A percentile compares a stretch with the other conserved stretches of the same genome.
Conservation (phyloP, 2,888 invertebrate species). For the Peribatodes rhomboidaria region DNA sequence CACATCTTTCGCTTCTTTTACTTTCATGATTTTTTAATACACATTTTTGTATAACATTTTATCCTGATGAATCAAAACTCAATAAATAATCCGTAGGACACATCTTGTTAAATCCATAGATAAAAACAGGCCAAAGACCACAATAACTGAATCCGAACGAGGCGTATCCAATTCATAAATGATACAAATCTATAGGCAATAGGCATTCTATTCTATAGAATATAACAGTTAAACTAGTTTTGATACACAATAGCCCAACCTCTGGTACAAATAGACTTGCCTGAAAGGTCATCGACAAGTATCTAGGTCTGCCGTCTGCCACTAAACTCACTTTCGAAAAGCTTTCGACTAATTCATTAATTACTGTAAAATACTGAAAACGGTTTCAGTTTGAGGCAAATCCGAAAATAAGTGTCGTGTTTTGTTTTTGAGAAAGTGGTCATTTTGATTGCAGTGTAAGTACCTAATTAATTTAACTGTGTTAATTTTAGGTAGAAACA, state of each 20-base stretch:
- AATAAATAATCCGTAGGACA: no score
- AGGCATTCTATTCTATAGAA: constrained; percentile 12
- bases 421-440: constrained; percentile 15
- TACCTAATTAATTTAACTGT: constrained; percentile 7
- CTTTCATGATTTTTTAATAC: no score
- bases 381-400: neutral
- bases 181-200: constrained; percentile 7
- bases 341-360: constrained; percentile 4
- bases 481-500: neutral
- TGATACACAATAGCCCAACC: constrained; percentile 20
- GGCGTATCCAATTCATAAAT: constrained; percentile 26
- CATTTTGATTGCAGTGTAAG: constrained; percentile 5
- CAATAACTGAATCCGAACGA: constrained; percentile 11
- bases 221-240: constrained; percentile 13
- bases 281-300: constrained; percentile 23
- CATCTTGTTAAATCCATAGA: no score
- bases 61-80: no score
- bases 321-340: constrained; percentile 13
- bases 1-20: no score
- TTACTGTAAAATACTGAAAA: constrained; percentile 5
- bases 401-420: constrained; percentile 1
- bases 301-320: constrained; percentile 26
- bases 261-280: constrained; percentile 13
- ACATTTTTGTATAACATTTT: no score
- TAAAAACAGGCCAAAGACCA: constrained; percentile 12